Percentiles rank a stretch among this genome's conserved stretches.
These are phyloP conservation scores for Drosophila micromelanica DNA, from an alignment of 1,140 invertebrate genomes.

Conservation along the genomic window DNA sequence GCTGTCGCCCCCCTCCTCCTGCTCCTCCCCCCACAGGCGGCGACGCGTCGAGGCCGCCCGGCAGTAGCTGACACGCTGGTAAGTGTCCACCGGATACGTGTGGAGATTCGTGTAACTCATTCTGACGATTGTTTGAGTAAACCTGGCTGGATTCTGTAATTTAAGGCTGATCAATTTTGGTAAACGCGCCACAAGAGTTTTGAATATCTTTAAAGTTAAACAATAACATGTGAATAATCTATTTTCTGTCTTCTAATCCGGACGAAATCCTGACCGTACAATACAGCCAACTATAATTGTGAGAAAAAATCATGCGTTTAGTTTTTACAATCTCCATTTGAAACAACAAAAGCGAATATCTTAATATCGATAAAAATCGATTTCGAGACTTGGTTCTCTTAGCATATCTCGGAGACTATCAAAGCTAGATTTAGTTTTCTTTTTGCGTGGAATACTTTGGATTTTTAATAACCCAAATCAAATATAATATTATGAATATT, in stretches of 20 bases:
- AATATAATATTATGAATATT: no score
- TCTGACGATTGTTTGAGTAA: background rate
- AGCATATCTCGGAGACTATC: no score
- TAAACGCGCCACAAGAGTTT: background rate
- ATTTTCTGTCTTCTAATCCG: background rate
- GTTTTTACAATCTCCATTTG: no score
- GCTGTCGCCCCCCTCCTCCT: background rate
- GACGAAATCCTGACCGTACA: background rate
- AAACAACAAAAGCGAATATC: no score
- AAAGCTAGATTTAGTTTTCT: no score
- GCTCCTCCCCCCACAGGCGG: no score
- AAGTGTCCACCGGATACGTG: constrained; percentile 35
- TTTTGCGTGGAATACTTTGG: no score
- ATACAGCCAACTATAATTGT: background rate
- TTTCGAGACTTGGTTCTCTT: no score
- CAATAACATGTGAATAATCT: background rate
- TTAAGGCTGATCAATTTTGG: background rate
- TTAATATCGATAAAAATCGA: no score
- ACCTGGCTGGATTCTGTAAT: background rate
- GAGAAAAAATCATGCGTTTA: no score
- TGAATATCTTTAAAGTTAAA: background rate
- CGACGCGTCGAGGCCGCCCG: background rate
- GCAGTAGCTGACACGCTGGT: constrained; percentile 60
- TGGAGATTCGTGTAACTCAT: constrained; percentile 48
- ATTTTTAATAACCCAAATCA: no score